These are phyloP conservation scores for Psilopsiagon aymara DNA, from an alignment of 2,113 vertebrate genomes.

Conservation along the genomic window DNA sequence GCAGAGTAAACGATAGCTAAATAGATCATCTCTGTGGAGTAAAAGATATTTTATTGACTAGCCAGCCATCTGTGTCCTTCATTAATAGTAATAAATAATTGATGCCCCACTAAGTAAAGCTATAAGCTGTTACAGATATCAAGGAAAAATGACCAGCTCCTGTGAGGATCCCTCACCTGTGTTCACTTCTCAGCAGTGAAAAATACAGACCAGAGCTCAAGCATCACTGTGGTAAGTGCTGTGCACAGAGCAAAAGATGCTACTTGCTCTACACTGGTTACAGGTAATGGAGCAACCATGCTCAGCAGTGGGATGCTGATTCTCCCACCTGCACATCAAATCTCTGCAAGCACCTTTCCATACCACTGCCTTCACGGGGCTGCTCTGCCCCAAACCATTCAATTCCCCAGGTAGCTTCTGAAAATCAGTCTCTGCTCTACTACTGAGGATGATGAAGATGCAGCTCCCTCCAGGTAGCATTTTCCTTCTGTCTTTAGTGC, in stretches of 20 bases:
- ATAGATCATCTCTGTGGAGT: conserved; percentile 61
- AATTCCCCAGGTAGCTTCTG: neutral
- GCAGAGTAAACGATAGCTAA: conserved; percentile 68
- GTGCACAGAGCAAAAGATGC: neutral
- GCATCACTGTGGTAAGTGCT: neutral
- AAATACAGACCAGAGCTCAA: neutral
- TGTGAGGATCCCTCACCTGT: conserved; percentile 47
- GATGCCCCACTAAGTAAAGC: conserved; percentile 57
- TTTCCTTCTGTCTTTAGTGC: neutral
- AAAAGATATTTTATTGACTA: conserved; percentile 67
- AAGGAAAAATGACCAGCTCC: conserved; percentile 52
- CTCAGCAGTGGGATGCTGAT: neutral
- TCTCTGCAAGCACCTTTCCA: neutral
- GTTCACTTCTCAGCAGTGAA: conserved; percentile 6
- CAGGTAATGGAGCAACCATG: neutral
- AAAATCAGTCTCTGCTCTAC: neutral
- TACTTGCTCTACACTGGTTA: neutral
- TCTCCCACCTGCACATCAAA: neutral
- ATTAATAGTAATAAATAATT: conserved; percentile 72
- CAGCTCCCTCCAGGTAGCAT: neutral
- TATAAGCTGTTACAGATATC: conserved; percentile 60
- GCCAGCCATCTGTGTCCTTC: conserved; percentile 69
- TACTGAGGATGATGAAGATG: neutral
- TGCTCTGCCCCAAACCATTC: neutral
- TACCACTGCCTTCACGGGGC: neutral